A percentile compares a stretch with the other conserved stretches of the same genome.
Conservation (phyloP, 1,140 invertebrate genomes). For the Varroa destructor region DNA sequence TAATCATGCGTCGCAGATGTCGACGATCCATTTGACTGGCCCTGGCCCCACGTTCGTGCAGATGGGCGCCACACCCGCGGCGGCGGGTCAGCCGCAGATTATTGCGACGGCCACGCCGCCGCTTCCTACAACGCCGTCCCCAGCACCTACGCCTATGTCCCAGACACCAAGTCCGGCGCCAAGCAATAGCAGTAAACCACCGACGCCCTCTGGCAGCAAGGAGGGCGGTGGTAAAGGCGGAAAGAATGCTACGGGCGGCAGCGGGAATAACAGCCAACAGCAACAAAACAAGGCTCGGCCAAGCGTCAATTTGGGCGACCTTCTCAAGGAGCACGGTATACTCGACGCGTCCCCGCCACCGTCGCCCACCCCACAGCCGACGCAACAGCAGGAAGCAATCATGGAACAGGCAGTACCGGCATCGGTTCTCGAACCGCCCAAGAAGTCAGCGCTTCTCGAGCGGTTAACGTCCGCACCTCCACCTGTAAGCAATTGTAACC, state of each 20-base stretch:
- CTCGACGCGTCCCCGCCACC: slow-evolving; percentile 33
- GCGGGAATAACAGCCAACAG: neutral
- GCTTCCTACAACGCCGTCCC: neutral
- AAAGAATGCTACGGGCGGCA: too few relatives aligned
- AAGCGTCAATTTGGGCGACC: slow-evolving; percentile 36
- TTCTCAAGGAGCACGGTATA: slow-evolving; percentile 37
- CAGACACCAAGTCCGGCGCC: neutral
- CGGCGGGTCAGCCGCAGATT: neutral
- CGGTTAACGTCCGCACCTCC: slow-evolving; percentile 25
- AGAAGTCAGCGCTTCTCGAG: slow-evolving; percentile 27
- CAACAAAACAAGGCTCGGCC: slow-evolving; percentile 27
- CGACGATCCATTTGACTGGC: too few relatives aligned
- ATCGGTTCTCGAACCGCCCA: slow-evolving; percentile 26
- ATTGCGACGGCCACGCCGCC: neutral
- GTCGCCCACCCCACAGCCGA: slow-evolving; percentile 31
- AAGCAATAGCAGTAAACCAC: slow-evolving; percentile 11
- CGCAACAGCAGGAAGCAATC: neutral
- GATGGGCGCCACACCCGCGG: neutral
- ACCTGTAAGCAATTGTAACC: neutral
- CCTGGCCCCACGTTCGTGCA: slow-evolving; percentile 13
- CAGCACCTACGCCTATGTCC: neutral
- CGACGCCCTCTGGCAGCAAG: neutral
- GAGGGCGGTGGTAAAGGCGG: neutral
- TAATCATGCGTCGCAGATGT: too few relatives aligned
- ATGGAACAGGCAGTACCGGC: neutral